Base-by-base conservation (phyloP, 2,797 vertebrate genomes). In the Onychomys arenicola region DNA sequence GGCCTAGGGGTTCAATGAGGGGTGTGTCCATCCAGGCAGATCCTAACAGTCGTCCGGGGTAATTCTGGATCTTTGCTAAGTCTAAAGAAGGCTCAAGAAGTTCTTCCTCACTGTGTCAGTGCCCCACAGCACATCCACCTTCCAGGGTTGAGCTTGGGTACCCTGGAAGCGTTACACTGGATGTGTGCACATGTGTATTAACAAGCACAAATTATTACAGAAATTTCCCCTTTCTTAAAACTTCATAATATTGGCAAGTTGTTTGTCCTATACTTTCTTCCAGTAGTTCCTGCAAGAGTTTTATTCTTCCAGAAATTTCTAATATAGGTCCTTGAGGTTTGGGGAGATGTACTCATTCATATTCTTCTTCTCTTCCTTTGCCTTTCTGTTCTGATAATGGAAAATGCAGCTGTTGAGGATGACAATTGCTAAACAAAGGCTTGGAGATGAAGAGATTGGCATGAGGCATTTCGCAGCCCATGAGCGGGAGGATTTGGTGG, bases 341-440 rank as follows among this genome's bases (percentile, higher is more conserved):
- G 78, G 91, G 78, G 77, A 14, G 5, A 71, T 87, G 59, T 77
- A 2, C 78, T 94, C n/a, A 55, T 81, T 92, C 61, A 52, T 86
- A 16, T 52, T 75, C 12, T 76, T 19, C 81, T 57, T 87, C 29
- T 65, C 59, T 65, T 25, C 32, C 29, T 55, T 61, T 52, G 29
- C 5, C 32, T 37, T 8, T 34, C 57, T 67, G 25, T 80, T 4
- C 67, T 57, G 2, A 27, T 29, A 10, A 55, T 93, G 95, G 81
- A 52, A 95, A 89, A 73, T 21, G 4, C 98, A 99, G 99, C 99
- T 99, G 89, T 98, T 99, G 69, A 98, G 99, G 97, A 99, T 99
- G 99, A 99, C 99, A 34, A 99, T 99, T 96, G 99, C 99, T 89
- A 99, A 99, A 97, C 99, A 99, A 97, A 99, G 99, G 93, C 99